Base-by-base conservation (phyloP, 2,888 invertebrate species). In the Morinoia aosen region DNA sequence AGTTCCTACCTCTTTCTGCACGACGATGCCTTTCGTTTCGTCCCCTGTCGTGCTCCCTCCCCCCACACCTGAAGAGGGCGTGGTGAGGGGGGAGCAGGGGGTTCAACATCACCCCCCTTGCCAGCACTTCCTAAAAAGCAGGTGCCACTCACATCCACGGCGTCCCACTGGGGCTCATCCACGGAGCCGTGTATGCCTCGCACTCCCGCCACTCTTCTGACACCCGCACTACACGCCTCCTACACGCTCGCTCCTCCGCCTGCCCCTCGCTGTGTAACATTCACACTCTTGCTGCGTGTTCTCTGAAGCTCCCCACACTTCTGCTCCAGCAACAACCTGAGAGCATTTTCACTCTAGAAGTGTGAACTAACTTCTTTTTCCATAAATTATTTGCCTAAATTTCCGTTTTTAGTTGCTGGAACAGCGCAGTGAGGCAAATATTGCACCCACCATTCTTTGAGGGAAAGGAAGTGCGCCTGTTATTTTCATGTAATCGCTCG, bases 101-200 rank as follows among this genome's bases (percentile, higher is more conserved):
- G 40, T n/a, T n/a, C n/a, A n/a, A n/a, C n/a, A n/a, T n/a, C n/a
- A n/a, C 40, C 90, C 40, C 90, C 40, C 90, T 90, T 19, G 40
- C 90, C 90, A 39, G 0, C n/a, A 7, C 10, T 14, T 57, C 57
- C 57, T 57, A 56, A 33, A 57, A 57, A 12, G 93, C 93, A 56
- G 57, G 48, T 56, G 90, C 57, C 93, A 93, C 57, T 57, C 57
- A 57, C 57, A 57, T 56, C 57, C 57, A 25, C 57, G 93, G 93
- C 93, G 57, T 33, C 93, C 93, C 57, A 93, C 93, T 93, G 93
- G 11, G 93, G n/a, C 93, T 93, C 93, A 93, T 93, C 93, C 48
- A 12, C 48, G 14, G 58, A 56, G 56, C 58, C 58, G 93, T 93
- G 93, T 93, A 48, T 11, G 93, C 11, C 48, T 48, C 39, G 58